phyloP scores from a whole-genome alignment of 2,113 vertebrate species.

The Bothrops jararaca region DNA sequence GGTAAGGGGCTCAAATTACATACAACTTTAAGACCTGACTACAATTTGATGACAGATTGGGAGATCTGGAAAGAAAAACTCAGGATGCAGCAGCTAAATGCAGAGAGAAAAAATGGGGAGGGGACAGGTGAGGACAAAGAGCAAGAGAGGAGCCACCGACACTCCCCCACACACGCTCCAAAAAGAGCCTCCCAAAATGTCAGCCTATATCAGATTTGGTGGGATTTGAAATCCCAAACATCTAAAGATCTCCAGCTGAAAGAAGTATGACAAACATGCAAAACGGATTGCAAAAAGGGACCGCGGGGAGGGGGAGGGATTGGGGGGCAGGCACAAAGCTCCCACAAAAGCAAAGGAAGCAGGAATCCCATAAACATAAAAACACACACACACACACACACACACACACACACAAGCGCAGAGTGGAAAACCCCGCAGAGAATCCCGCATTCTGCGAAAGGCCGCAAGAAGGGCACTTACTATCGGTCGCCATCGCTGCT shows the following conservation, averaged over 20 bases:
- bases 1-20: not conserved
- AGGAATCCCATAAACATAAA: not conserved
- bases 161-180: too few species aligned
- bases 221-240: not conserved
- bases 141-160: not conserved
- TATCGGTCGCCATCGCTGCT: constrained; percentile 76
- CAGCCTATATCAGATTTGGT: not conserved
- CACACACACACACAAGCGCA: not conserved
- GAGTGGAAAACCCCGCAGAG: not conserved
- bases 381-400: not conserved
- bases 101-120: not conserved
- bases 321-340: too few species aligned
- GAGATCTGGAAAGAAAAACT: not conserved
- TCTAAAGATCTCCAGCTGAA: not conserved
- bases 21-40: not conserved
- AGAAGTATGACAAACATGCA: not conserved
- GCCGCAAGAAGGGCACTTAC: constrained; percentile 69
- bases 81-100: not conserved
- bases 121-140: not conserved
- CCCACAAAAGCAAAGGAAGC: not conserved
- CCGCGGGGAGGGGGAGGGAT: not conserved
- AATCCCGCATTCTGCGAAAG: not conserved
- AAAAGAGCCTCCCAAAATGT: not conserved
- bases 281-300: not conserved
- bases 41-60: not conserved